Conservation (phyloP, 2,113 vertebrate species). For the Cyanoramphus novaezelandiae region DNA sequence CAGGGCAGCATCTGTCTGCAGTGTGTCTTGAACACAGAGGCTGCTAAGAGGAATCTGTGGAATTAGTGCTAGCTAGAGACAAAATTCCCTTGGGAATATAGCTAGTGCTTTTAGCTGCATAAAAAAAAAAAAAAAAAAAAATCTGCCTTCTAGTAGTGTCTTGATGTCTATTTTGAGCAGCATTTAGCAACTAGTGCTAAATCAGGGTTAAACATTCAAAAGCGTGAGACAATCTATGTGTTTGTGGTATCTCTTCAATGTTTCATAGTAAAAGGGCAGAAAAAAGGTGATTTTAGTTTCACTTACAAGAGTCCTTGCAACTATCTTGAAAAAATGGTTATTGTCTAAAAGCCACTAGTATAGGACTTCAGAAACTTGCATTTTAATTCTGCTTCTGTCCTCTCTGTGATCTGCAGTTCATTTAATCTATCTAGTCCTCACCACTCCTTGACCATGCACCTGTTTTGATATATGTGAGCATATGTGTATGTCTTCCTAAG, state of each 20-base stretch:
- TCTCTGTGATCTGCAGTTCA: neutral
- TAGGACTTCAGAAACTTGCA: neutral
- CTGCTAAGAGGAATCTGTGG: neutral
- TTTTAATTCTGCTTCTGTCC: neutral
- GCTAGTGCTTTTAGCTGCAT: neutral
- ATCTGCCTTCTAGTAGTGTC: neutral
- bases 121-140: neutral
- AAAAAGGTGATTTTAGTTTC: neutral
- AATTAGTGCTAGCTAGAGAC: neutral
- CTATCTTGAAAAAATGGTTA: neutral
- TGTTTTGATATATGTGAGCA: accelerated
- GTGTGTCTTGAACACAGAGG: neutral
- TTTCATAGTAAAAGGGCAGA: neutral
- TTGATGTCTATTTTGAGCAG: neutral
- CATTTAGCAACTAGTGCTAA: neutral
- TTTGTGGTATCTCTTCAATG: neutral
- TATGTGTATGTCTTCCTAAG: neutral
- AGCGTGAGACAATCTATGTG: neutral
- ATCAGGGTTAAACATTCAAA: neutral
- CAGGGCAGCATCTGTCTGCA: too few relatives aligned
- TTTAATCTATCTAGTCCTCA: neutral
- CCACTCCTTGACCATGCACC: neutral
- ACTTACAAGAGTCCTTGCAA: neutral
- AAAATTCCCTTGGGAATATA: neutral
- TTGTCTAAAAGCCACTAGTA: neutral